Evolutionary conservation across 2,113 vertebrate species (phyloP), one percentile per base, ranked within the genome.

Genomic region (Mormyrus lacerda): DNA sequence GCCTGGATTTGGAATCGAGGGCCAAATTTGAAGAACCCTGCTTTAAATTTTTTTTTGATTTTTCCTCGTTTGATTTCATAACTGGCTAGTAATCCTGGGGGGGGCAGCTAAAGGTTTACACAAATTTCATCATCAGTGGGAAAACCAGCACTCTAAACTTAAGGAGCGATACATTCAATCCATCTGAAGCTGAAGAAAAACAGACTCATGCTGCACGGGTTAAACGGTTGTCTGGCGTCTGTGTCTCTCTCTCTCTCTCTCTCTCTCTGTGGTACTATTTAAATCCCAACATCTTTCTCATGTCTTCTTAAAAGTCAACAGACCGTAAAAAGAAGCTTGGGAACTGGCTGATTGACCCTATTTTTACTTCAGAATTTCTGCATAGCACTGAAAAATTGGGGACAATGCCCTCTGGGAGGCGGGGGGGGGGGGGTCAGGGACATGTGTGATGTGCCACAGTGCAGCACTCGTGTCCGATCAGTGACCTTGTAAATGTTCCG

Each of bases 241-340:
- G 13, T 39, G 13, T 76, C 69, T 76, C 55, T 21, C 7, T 61
- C 69, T 39, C 69, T 35, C 10, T 73, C 69, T 35, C 65, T 15
- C 27, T 35, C 27, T 3, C 35, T 42, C 17, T 79, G 35, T 79
- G 4, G 31, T 42, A 79, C 73, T 79, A 79, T 42, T 17, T 79
- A 79, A 79, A 79, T 19, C 35, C 6, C 35, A 44, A 35, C 31
- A 35, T 87, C 39, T 45, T 44, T 44, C 51, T 47, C 88, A 17
- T n/a, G 47, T 35, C 65, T 69, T 45, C 27, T 35, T 39, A 73
- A 88, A 88, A 88, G 69, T 88, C 88, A 88, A 13, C 27, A 69
- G 19, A 76, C 88, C 65, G 35, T 89, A 21, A 82, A 82, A 89
- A 53, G 88, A 55, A 44, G 73, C 73, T 79, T 79, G 73, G 73